These are phyloP conservation scores for Papilio xuthus DNA, from an alignment of 1,140 invertebrate species.

Conservation along the genomic window DNA sequence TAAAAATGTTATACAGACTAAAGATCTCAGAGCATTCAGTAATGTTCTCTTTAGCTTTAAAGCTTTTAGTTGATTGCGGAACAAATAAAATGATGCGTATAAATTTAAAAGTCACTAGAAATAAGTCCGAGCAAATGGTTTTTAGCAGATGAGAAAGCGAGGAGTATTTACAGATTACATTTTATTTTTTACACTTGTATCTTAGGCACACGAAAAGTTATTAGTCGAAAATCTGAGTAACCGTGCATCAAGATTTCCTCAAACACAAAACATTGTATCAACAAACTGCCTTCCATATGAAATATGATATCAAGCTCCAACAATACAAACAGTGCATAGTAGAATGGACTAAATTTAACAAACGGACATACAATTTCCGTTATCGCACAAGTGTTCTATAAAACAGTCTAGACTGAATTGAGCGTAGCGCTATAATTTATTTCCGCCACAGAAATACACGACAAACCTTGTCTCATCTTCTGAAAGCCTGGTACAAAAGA, in stretches of 20 bases:
- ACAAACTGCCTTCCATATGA: background rate
- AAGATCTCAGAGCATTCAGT: slow-evolving; percentile 15
- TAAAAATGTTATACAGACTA: background rate
- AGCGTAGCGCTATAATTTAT: slow-evolving; percentile 34
- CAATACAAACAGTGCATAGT: slow-evolving; percentile 24
- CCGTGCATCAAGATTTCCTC: background rate
- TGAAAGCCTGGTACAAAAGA: background rate
- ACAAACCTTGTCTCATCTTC: slow-evolving; percentile 26
- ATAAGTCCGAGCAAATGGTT: slow-evolving; percentile 2
- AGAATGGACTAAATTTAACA: slow-evolving; percentile 36
- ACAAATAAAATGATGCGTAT: slow-evolving; percentile 28
- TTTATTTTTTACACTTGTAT: background rate
- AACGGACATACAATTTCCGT: slow-evolving; percentile 38
- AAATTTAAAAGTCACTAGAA: slow-evolving; percentile 25
- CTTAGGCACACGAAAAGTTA: too few relatives aligned
- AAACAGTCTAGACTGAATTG: slow-evolving; percentile 37
- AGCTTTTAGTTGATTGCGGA: slow-evolving; percentile 27
- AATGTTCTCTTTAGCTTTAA: slow-evolving; percentile 23
- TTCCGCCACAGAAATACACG: slow-evolving; percentile 28
- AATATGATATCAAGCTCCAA: slow-evolving; percentile 9
- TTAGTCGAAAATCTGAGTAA: too few relatives aligned
- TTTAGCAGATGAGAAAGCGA: slow-evolving; percentile 13
- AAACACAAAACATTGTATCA: background rate
- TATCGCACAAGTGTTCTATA: slow-evolving; percentile 36
- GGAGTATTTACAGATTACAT: background rate